phyloP scores from a whole-genome alignment of 2,888 invertebrate genomes.

The Tuberolachnus salignus region DNA sequence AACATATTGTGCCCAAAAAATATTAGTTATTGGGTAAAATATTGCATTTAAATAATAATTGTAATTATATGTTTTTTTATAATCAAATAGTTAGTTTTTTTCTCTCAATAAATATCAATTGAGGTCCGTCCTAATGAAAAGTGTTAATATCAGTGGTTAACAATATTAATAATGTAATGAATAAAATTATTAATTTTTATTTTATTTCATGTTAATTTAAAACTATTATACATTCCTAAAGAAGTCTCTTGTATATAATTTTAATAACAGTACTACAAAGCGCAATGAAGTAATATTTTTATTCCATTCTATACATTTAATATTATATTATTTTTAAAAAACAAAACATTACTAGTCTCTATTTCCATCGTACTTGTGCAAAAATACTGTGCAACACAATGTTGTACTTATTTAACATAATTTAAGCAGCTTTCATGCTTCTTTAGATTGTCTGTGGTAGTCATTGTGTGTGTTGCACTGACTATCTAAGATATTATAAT shows the following conservation, averaged over 20 bases:
- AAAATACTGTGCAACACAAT: neutral
- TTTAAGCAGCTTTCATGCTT: constrained; percentile 38
- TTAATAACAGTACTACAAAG: neutral
- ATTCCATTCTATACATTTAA: constrained; percentile 21
- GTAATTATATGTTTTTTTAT: constrained; percentile 45
- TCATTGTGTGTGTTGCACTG: constrained; percentile 38
- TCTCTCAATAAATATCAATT: constrained; percentile 36
- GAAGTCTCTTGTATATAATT: constrained; percentile 15
- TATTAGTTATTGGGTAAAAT: constrained; percentile 20
- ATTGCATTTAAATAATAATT: constrained; percentile 39
- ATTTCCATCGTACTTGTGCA: constrained; percentile 3
- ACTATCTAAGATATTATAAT: constrained; percentile 36
- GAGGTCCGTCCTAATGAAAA: constrained; percentile 51
- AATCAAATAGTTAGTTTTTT: constrained; percentile 37
- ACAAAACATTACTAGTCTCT: constrained; percentile 4
- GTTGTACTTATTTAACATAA: constrained; percentile 20
- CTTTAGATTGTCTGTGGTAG: constrained; percentile 53
- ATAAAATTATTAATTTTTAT: constrained; percentile 28
- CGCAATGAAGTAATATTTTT: constrained; percentile 17
- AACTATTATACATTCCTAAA: constrained; percentile 45
- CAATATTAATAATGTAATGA: constrained; percentile 13
- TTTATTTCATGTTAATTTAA: constrained; percentile 28
- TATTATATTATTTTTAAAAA: neutral
- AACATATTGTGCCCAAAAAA: neutral
- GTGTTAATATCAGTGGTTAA: constrained; percentile 20